Conservation (phyloP, 2,113 vertebrate species). For the Platysteira castanea region DNA sequence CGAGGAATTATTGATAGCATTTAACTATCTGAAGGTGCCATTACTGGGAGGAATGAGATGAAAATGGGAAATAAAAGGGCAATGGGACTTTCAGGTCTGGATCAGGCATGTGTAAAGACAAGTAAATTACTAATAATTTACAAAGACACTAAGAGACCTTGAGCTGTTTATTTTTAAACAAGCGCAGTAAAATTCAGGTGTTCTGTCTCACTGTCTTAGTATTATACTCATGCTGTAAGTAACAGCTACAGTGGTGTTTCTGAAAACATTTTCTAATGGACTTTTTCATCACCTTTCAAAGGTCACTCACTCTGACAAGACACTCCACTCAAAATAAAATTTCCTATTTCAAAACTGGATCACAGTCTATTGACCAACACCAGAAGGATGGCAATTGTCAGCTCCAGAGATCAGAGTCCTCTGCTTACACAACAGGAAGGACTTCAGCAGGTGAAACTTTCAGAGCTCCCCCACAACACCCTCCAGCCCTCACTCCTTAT, state of each 20-base stretch:
- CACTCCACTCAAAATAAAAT: not conserved
- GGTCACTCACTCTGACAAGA: not conserved
- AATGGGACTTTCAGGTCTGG: not conserved
- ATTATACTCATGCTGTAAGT: not conserved
- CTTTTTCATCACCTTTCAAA: not conserved
- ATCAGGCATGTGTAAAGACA: not conserved
- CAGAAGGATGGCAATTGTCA: not conserved
- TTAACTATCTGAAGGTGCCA: not conserved
- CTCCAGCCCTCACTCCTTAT: not conserved
- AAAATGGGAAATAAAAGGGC: not conserved
- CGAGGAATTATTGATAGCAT: not conserved
- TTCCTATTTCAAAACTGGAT: not conserved
- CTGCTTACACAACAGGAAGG: not conserved
- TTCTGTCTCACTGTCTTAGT: not conserved
- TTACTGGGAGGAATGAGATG: not conserved
- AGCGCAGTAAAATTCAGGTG: not conserved
- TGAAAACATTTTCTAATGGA: not conserved
- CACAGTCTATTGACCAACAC: not conserved
- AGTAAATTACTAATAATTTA: not conserved
- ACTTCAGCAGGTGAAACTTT: not conserved
- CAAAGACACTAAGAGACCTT: not conserved
- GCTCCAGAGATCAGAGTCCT: not conserved
- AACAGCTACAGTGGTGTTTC: not conserved
- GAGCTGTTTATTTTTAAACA: not conserved
- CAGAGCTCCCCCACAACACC: not conserved